Evolutionary conservation across 1,140 invertebrate genomes (phyloP).

Genomic region (Saccostrea glomerata): DNA sequence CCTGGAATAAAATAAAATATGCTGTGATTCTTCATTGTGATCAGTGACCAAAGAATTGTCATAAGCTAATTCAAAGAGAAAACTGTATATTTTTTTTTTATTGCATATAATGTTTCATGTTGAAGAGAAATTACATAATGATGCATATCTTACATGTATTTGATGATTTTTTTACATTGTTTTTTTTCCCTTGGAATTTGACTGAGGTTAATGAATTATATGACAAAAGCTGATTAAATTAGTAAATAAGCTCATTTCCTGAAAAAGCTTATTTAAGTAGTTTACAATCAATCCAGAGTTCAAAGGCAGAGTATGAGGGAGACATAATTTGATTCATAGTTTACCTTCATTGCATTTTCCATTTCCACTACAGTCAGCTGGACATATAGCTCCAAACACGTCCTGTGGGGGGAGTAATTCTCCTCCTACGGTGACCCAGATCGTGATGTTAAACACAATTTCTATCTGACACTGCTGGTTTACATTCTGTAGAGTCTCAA

Average conservation of each 20-base stretch:
- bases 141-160: too few species aligned
- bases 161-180: too few species aligned
- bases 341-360: constrained; percentile 65
- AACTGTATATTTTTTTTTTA: too few species aligned
- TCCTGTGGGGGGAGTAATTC: constrained; percentile 47
- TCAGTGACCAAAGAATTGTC: neutral
- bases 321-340: neutral
- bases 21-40: neutral
- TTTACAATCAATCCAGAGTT: too few species aligned
- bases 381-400: constrained; percentile 61
- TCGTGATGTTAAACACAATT: constrained; percentile 59
- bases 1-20: constrained; percentile 42
- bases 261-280: too few species aligned
- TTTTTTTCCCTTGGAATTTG: too few species aligned
- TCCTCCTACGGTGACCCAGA: constrained; percentile 55
- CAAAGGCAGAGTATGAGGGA: neutral
- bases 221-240: too few species aligned
- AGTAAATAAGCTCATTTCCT: too few species aligned
- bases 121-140: too few species aligned
- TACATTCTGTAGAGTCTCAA: constrained; percentile 57
- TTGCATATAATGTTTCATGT: too few species aligned
- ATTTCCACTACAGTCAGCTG: constrained; percentile 60
- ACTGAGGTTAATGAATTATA: too few species aligned
- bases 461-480: constrained; percentile 64
- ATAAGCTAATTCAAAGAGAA: too few species aligned